Evolutionary conservation across 64 coral and sea anemone genomes (phyloP).

Genomic region (Dendrophyllia cribrosa): DNA sequence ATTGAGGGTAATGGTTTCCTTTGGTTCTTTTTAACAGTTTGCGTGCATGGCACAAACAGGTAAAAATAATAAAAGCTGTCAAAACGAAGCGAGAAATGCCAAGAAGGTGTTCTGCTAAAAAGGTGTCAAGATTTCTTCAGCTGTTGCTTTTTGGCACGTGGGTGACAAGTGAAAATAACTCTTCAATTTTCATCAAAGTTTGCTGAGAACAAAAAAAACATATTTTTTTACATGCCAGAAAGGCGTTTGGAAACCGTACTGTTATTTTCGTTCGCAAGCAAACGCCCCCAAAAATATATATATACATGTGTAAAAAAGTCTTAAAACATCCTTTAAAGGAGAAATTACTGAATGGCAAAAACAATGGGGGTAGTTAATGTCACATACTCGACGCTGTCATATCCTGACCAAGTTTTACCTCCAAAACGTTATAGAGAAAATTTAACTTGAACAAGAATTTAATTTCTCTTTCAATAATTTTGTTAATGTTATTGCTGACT

Average conservation of each 20-base stretch:
- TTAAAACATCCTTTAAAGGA: not conserved
- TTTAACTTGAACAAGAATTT: too few relatives aligned
- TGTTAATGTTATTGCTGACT: too few relatives aligned
- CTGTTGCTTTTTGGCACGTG: not conserved
- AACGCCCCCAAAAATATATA: not conserved
- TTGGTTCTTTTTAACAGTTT: too few relatives aligned
- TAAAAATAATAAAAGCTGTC: too few relatives aligned
- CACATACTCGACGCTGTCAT: not conserved
- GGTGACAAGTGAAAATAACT: not conserved
- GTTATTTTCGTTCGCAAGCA: not conserved
- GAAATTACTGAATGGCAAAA: not conserved
- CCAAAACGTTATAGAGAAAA: not conserved
- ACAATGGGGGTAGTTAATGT: not conserved
- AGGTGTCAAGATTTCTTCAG: not conserved
- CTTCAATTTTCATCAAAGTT: slow-evolving; percentile 6
- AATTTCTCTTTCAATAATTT: too few relatives aligned
- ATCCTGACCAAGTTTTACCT: not conserved
- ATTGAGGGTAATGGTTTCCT: too few relatives aligned
- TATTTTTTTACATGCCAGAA: not conserved
- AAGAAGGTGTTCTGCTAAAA: too few relatives aligned
- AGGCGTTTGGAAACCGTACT: not conserved
- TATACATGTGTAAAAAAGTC: not conserved
- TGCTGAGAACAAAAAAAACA: not conserved
- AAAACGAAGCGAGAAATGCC: too few relatives aligned
- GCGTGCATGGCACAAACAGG: too few relatives aligned